Percentiles rank a stretch among this genome's conserved stretches.
Conservation (phyloP, 2,113 vertebrate species). For the Chauna torquata region DNA sequence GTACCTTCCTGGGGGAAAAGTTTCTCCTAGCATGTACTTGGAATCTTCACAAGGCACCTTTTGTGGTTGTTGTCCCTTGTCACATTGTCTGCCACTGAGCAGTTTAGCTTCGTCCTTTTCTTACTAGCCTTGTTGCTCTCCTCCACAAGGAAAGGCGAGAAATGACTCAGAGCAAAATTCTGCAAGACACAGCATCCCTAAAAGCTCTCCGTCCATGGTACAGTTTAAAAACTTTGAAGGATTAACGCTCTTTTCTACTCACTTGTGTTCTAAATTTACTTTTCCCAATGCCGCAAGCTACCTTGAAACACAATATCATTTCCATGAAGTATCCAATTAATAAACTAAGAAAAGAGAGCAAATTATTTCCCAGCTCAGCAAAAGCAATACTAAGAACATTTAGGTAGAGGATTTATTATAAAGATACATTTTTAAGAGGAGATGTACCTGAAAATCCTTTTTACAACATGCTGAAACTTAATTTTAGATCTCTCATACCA, state of each 20-base stretch:
- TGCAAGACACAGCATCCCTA: not conserved
- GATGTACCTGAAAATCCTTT: not conserved
- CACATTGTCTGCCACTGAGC: not conserved
- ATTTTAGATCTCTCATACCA: not conserved
- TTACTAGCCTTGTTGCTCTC: not conserved
- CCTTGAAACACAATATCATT: not conserved
- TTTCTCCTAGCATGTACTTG: not conserved
- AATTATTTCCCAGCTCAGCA: not conserved
- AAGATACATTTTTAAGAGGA: not conserved
- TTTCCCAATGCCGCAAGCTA: not conserved
- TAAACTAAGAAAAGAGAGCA: not conserved
- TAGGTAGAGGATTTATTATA: not conserved
- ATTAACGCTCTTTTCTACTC: not conserved
- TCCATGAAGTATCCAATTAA: not conserved
- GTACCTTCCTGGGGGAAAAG: not conserved
- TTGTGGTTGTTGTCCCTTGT: not conserved
- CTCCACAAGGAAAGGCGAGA: not conserved
- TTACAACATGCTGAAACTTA: not conserved
- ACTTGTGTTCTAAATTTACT: not conserved
- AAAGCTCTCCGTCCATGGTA: not conserved
- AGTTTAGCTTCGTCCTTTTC: not conserved
- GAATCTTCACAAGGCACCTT: not conserved
- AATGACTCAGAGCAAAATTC: not conserved
- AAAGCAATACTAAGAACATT: not conserved
- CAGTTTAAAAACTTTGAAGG: not conserved